Conservation (phyloP, 2,113 vertebrate genomes). For the Epinephelus cyanopodus region DNA sequence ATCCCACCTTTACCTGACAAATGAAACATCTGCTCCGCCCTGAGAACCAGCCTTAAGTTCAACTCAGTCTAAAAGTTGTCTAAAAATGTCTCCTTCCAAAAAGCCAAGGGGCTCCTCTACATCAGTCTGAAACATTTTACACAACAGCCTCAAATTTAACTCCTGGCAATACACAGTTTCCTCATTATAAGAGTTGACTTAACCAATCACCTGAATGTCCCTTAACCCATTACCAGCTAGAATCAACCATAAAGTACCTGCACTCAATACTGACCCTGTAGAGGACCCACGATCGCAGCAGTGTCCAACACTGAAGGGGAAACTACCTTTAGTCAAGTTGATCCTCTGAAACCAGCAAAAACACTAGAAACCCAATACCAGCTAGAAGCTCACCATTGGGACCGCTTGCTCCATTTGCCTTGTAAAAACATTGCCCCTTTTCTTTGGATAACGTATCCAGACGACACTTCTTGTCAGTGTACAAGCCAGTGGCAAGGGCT, state of each 20-base stretch:
- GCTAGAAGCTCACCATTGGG: slow-evolving; percentile 74
- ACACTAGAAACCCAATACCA: slow-evolving; percentile 63
- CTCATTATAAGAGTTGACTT: slow-evolving; percentile 43
- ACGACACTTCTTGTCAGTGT: slow-evolving; percentile 69
- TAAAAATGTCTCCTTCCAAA: slow-evolving; percentile 46
- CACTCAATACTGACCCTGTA: slow-evolving; percentile 48
- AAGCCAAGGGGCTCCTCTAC: slow-evolving; percentile 28
- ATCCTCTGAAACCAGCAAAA: slow-evolving; percentile 77
- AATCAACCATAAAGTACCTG: slow-evolving; percentile 40
- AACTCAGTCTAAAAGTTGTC: slow-evolving; percentile 49
- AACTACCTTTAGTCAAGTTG: slow-evolving; percentile 57
- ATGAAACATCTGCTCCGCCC: slow-evolving; percentile 44
- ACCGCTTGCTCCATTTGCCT: slow-evolving; percentile 72
- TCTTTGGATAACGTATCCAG: slow-evolving; percentile 57
- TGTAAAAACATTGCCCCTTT: slow-evolving; percentile 65
- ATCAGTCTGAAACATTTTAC: slow-evolving; percentile 34
- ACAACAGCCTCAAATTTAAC: slow-evolving; percentile 38
- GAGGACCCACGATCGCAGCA: slow-evolving; percentile 40
- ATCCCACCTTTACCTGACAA: slow-evolving; percentile 47
- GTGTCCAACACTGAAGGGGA: slow-evolving; percentile 54
- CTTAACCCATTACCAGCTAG: slow-evolving; percentile 53
- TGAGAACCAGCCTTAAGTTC: slow-evolving; percentile 75
- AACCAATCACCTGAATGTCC: slow-evolving; percentile 59
- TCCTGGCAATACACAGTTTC: slow-evolving; percentile 45
- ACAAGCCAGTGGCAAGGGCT: slow-evolving; percentile 71